These are phyloP conservation scores for Hypotaenidia philippensis DNA, from an alignment of 2,797 vertebrate species.

Conservation along the genomic window DNA sequence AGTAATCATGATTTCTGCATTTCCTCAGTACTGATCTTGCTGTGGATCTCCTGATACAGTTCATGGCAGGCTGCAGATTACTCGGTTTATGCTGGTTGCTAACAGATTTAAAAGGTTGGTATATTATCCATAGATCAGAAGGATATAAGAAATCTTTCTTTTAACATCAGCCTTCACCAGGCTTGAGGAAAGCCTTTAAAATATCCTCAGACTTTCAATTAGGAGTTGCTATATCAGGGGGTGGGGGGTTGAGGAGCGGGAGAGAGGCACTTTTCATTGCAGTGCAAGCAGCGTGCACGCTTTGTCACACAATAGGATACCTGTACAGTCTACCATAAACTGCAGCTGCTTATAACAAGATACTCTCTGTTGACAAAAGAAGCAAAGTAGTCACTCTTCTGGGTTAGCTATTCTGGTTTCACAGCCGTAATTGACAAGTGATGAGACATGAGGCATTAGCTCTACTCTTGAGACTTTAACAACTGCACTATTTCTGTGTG, in stretches of 20 bases:
- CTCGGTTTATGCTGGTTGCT: neutral
- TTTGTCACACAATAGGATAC: neutral
- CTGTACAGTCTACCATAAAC: neutral
- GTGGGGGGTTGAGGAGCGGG: rapidly evolving
- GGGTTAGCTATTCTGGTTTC: neutral
- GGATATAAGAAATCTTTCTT: neutral
- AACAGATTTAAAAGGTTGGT: neutral
- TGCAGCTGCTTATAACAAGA: neutral
- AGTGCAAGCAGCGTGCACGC: neutral
- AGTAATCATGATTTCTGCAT: neutral
- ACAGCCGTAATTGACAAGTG: neutral
- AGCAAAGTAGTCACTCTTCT: neutral
- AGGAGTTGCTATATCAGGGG: neutral
- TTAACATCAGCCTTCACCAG: neutral
- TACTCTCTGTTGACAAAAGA: neutral
- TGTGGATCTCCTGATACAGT: neutral
- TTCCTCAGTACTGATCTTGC: neutral
- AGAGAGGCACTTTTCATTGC: neutral
- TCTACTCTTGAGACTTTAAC: neutral
- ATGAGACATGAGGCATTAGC: neutral
- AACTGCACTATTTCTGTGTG: neutral
- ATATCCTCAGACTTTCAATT: neutral
- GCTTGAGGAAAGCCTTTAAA: neutral
- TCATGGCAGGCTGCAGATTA: neutral
- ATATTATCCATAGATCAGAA: neutral